Conservation (phyloP, 2,888 invertebrate species). For the Plebejus anna region DNA sequence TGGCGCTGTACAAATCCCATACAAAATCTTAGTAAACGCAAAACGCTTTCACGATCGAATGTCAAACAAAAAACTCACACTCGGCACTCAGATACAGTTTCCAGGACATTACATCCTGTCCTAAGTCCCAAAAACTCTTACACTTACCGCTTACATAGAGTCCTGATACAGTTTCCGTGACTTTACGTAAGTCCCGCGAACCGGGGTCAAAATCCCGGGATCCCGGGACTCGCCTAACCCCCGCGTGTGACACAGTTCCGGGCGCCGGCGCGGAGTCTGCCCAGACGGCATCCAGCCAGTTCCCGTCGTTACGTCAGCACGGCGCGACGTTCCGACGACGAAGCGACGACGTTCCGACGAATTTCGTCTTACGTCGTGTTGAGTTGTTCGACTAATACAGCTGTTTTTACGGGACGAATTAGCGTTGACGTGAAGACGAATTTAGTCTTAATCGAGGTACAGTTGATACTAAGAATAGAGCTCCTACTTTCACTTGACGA, state of each 20-base stretch:
- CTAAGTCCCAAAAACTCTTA: background rate
- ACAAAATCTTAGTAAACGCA: too few relatives aligned
- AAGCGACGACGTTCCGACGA: background rate
- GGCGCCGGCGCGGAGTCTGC: constrained; percentile 74
- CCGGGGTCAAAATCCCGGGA: background rate
- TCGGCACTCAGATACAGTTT: too few relatives aligned
- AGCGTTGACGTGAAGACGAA: background rate
- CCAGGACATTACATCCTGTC: background rate
- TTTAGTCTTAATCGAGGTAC: background rate
- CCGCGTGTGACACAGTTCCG: constrained; percentile 71
- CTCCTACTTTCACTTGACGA: too few relatives aligned
- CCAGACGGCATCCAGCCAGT: constrained; percentile 63
- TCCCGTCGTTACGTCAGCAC: background rate
- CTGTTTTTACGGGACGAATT: too few relatives aligned
- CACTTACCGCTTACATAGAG: background rate
- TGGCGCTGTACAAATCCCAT: too few relatives aligned
- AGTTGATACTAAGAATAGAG: background rate
- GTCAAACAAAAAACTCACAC: too few relatives aligned
- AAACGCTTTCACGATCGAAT: too few relatives aligned
- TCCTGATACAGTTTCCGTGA: background rate
- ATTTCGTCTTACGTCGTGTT: background rate
- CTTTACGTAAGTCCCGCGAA: background rate
- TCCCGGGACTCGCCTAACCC: background rate
- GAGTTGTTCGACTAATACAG: too few relatives aligned
- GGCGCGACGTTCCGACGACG: background rate